phyloP scores from a whole-genome alignment of 2,797 vertebrate species.

The Mus minutoides region DNA sequence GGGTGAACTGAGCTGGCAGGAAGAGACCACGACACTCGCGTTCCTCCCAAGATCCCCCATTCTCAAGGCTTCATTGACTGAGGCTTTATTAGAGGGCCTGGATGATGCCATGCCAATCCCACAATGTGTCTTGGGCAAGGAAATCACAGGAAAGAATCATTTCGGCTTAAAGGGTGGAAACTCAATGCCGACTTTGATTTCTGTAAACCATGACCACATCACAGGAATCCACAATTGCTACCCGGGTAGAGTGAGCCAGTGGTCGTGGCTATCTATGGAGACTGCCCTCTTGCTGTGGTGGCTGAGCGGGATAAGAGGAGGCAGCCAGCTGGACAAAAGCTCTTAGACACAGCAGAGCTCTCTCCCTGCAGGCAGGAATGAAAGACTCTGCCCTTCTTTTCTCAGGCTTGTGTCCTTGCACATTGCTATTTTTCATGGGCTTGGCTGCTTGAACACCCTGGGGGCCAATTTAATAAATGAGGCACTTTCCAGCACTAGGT shows the following conservation, averaged over 20 bases:
- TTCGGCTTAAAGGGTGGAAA: conserved; percentile 62
- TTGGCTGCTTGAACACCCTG: background rate
- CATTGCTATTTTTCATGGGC: no score
- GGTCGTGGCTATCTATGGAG: background rate
- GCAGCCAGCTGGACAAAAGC: background rate
- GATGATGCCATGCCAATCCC: conserved; percentile 54
- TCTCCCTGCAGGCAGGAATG: background rate
- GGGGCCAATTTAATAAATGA: background rate
- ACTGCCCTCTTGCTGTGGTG: background rate
- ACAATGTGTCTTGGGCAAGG: conserved; percentile 55
- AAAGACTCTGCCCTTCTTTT: background rate
- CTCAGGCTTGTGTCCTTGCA: background rate
- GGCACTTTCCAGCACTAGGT: background rate
- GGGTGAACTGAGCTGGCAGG: background rate
- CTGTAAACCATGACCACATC: conserved; percentile 71
- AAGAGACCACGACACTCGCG: conserved; percentile 15
- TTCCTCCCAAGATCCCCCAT: background rate
- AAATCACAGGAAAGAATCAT: conserved; percentile 71
- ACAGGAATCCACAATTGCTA: conserved; percentile 72
- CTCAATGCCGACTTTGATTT: conserved; percentile 66
- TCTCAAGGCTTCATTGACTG: background rate
- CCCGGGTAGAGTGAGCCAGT: background rate
- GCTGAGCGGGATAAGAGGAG: background rate
- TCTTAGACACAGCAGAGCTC: background rate
- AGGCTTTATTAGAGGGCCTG: conserved; percentile 41